Evolutionary conservation across 2,113 vertebrate genomes (phyloP).

Genomic region (Astatoreochromis straeleni): DNA sequence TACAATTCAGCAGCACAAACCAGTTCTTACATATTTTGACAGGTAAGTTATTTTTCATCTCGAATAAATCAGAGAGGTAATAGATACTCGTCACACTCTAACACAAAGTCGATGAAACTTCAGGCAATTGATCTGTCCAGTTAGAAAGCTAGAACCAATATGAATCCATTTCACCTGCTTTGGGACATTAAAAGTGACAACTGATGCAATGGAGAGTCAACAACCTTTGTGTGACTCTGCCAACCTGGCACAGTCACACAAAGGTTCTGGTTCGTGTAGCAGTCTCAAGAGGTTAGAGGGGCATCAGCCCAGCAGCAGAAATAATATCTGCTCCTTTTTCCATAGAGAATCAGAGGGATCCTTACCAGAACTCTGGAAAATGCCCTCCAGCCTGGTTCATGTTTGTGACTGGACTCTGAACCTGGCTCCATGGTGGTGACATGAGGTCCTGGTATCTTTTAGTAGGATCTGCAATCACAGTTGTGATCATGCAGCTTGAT

Average conservation of each 20-base stretch:
- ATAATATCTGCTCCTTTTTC: not conserved
- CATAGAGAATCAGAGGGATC: not conserved
- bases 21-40: not conserved
- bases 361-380: not conserved
- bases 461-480: not conserved
- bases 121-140: not conserved
- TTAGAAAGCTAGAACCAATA: not conserved
- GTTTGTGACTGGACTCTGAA: not conserved
- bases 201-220: not conserved
- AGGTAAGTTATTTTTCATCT: not conserved
- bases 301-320: not conserved
- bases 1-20: not conserved
- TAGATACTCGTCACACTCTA: not conserved
- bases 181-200: not conserved
- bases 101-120: not conserved
- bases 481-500: not conserved
- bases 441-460: not conserved
- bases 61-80: accelerated
- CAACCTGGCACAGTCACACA: accelerated
- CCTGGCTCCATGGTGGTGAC: not conserved
- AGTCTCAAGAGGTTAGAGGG: not conserved
- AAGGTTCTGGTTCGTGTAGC: not conserved
- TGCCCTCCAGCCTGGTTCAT: not conserved
- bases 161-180: not conserved
- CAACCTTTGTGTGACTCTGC: not conserved